A percentile compares a stretch with the other conserved stretches of the same genome.
Evolutionary conservation across 2,888 invertebrate species (phyloP).

Genomic region (Mylabris sibirica): DNA sequence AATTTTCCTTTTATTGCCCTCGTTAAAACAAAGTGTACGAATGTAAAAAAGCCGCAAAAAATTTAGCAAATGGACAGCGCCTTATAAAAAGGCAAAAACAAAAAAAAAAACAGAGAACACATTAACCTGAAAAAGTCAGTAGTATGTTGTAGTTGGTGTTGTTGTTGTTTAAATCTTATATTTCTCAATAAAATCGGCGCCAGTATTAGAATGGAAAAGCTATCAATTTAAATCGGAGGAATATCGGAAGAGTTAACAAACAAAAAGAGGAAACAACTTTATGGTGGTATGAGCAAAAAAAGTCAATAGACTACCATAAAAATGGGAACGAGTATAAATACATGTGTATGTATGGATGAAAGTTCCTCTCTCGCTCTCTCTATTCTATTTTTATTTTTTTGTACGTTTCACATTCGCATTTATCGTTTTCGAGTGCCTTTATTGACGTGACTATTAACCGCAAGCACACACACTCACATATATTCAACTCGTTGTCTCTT

Average conservation of each 20-base stretch:
- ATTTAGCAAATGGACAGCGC: background rate
- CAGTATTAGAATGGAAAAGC: constrained; percentile 17
- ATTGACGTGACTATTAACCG: constrained; percentile 13
- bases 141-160: background rate
- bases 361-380: no score
- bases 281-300: background rate
- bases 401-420: background rate
- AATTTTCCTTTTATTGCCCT: no score
- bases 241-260: background rate
- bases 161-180: constrained; percentile 8
- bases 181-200: constrained; percentile 17
- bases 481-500: background rate
- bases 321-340: constrained; percentile 19
- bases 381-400: no score
- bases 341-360: constrained; percentile 18
- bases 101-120: background rate
- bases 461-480: background rate
- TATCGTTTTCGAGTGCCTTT: constrained; percentile 5
- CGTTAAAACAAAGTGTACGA: no score
- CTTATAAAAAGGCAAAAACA: background rate
- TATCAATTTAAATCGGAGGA: constrained; percentile 18
- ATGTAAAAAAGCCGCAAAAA: background rate
- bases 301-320: constrained; percentile 13
- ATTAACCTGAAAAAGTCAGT: background rate
- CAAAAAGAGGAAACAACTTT: background rate